phyloP scores from a whole-genome alignment of 2,888 invertebrate species.

The Aporophyla nigra region DNA sequence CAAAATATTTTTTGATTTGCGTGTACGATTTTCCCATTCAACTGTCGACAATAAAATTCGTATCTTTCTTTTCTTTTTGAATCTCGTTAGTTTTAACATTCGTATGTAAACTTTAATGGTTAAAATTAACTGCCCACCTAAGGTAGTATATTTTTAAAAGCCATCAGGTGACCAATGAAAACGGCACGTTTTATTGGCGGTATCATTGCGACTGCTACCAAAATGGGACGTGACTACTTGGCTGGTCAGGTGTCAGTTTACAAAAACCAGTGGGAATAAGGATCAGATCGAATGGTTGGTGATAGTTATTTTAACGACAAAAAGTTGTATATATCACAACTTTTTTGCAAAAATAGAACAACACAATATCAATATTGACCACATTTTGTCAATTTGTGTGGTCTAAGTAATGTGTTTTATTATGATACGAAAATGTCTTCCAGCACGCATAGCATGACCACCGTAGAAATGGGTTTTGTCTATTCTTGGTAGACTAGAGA shows the following conservation, averaged over 20 bases:
- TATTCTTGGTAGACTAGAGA: too few species aligned
- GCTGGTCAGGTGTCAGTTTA: conserved; percentile 49
- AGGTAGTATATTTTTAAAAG: conserved; percentile 43
- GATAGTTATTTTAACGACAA: neutral
- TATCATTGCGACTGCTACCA: conserved; percentile 58
- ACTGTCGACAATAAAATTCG: too few species aligned
- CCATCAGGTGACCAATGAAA: conserved; percentile 61
- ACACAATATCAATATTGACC: too few species aligned
- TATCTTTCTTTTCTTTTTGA: neutral
- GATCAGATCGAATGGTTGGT: conserved; percentile 13
- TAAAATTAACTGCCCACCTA: conserved; percentile 18
- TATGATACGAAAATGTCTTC: too few species aligned
- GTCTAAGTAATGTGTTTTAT: too few species aligned
- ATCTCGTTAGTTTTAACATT: neutral
- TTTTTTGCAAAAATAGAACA: too few species aligned
- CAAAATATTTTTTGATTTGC: neutral
- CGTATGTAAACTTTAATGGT: conserved; percentile 10
- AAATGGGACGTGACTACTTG: conserved; percentile 57
- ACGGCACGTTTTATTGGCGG: conserved; percentile 61
- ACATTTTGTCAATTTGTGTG: too few species aligned
- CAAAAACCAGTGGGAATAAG: conserved; percentile 15
- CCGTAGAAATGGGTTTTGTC: too few species aligned
- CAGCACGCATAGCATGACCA: too few species aligned
- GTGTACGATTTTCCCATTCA: too few species aligned
- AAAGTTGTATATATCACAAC: neutral